A percentile compares a stretch with the other conserved stretches of the same genome.
Evolutionary conservation across 2,797 vertebrate species (phyloP).

Genomic region (Enoplosus armatus): DNA sequence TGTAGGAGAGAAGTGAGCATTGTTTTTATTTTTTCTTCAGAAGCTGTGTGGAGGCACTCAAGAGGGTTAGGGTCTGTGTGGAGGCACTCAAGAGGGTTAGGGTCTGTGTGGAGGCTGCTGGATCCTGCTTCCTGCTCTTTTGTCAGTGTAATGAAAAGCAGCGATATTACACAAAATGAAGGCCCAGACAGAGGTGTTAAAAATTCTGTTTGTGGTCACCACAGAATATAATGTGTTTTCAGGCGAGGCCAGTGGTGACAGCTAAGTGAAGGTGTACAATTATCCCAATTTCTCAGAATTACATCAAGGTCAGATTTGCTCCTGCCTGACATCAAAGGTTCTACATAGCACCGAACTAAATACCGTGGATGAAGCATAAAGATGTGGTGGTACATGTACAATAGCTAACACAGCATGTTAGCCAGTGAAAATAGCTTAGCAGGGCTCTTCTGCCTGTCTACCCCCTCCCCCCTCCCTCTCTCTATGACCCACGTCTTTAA

Average conservation of each 20-base stretch:
- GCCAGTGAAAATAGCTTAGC: neutral
- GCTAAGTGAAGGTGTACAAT: no score
- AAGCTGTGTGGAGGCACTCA: neutral
- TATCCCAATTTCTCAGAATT: no score
- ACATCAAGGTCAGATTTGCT: neutral
- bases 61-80: neutral
- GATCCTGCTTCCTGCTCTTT: neutral
- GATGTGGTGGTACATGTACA: neutral
- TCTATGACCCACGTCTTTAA: no score
- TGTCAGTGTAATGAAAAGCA: conserved; percentile 1
- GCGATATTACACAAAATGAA: neutral
- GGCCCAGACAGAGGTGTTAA: neutral
- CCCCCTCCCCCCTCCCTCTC: no score
- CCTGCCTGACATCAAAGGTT: neutral
- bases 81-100: no score
- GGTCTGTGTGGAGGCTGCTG: neutral
- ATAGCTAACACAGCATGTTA: neutral
- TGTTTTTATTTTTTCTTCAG: neutral
- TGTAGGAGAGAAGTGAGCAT: neutral
- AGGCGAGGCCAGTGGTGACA: neutral
- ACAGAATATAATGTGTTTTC: neutral
- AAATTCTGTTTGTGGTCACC: neutral
- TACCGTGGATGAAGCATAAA: neutral
- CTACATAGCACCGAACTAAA: neutral
- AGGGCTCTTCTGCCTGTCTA: neutral